A percentile compares a stretch with the other conserved stretches of the same genome.
phyloP scores from a whole-genome alignment of 2,888 invertebrate genomes.

The Ischnura elegans region DNA sequence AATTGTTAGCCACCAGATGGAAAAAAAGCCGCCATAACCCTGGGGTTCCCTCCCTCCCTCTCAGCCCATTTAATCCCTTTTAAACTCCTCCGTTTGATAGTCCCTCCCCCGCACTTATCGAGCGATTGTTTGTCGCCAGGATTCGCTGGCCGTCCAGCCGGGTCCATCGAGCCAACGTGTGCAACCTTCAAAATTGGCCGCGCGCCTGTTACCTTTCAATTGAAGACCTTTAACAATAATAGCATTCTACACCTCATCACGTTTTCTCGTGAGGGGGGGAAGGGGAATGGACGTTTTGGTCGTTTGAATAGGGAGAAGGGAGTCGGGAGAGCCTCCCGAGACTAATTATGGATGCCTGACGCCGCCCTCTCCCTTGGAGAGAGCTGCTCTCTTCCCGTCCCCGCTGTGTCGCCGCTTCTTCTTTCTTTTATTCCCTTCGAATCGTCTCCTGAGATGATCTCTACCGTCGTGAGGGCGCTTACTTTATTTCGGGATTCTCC shows the following conservation, averaged over 20 bases:
- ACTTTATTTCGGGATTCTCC: slow-evolving; percentile 22
- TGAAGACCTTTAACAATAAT: slow-evolving; percentile 67
- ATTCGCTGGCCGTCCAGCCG: not conserved
- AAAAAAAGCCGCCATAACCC: not conserved
- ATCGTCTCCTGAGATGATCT: not conserved
- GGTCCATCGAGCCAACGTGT: slow-evolving; percentile 29
- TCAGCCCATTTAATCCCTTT: too few relatives aligned
- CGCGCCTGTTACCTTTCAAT: slow-evolving; percentile 60
- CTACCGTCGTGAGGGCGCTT: not conserved
- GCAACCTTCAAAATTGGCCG: slow-evolving; percentile 63
- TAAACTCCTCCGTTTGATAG: too few relatives aligned
- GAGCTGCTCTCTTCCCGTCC: too few relatives aligned
- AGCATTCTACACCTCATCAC: slow-evolving; percentile 57
- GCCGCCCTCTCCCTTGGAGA: not conserved
- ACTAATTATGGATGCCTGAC: slow-evolving; percentile 55
- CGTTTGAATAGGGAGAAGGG: slow-evolving; percentile 21
- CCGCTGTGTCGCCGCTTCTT: too few relatives aligned
- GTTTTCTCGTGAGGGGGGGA: not conserved
- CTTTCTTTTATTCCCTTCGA: not conserved
- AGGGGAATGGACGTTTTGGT: not conserved
- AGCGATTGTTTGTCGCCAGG: slow-evolving; percentile 37
- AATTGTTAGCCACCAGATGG: too few relatives aligned
- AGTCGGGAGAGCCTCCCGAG: not conserved
- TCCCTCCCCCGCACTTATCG: not conserved
- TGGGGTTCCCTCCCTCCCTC: not conserved